Evolutionary conservation across 2,888 invertebrate species (phyloP).

Genomic region (Stenodera caucasica): DNA sequence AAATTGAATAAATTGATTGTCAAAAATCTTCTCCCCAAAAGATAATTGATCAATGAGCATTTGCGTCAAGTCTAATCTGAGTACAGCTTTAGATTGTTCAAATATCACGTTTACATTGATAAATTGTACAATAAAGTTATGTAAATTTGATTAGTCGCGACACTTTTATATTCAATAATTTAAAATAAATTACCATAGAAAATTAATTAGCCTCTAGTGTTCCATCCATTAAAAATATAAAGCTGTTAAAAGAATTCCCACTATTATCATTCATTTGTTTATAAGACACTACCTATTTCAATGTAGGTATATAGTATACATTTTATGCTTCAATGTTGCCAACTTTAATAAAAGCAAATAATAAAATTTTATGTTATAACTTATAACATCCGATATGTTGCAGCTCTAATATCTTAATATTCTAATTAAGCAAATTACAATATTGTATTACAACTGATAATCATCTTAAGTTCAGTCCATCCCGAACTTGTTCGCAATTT

Average conservation of each 20-base stretch:
- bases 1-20: too few species aligned
- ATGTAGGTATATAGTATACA: slow-evolving; percentile 17
- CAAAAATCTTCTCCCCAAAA: too few species aligned
- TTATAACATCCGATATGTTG: slow-evolving; percentile 14
- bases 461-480: neutral
- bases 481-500: too few species aligned
- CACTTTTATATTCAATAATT: slow-evolving; percentile 27
- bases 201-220: slow-evolving; percentile 29
- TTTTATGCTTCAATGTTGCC: slow-evolving; percentile 12
- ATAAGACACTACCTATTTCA: slow-evolving; percentile 15
- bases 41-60: too few species aligned
- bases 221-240: slow-evolving; percentile 28
- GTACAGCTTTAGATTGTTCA: too few species aligned
- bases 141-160: slow-evolving; percentile 24
- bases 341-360: slow-evolving; percentile 21
- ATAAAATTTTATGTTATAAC: slow-evolving; percentile 29
- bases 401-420: slow-evolving; percentile 20
- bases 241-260: slow-evolving; percentile 28
- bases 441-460: too few species aligned
- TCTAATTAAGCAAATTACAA: too few species aligned
- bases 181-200: slow-evolving; percentile 23
- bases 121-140: slow-evolving; percentile 23
- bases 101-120: too few species aligned
- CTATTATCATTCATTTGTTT: slow-evolving; percentile 25
- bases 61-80: too few species aligned